Conservation (phyloP, 1,140 invertebrate genomes). For the Harpegnathos saltator region DNA sequence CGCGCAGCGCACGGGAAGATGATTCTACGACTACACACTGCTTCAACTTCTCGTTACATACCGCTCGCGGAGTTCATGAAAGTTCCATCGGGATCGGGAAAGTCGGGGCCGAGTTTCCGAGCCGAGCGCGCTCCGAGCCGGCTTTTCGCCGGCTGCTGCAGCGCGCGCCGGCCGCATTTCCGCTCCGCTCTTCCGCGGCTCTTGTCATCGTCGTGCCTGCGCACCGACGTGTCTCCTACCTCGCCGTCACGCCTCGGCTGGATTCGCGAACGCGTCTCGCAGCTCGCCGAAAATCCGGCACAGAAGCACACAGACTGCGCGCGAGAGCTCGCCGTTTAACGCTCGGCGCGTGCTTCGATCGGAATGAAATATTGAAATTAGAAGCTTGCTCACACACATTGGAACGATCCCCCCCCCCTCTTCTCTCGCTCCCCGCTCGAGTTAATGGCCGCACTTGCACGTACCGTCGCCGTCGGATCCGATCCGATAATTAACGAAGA, state of each 20-base stretch:
- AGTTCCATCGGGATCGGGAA: constrained; percentile 72
- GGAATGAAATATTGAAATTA: background rate
- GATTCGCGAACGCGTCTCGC: constrained; percentile 54
- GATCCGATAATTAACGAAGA: background rate
- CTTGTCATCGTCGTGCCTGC: constrained; percentile 66
- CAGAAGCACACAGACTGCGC: constrained; percentile 24
- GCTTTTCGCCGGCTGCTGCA: constrained; percentile 34
- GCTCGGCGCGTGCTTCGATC: background rate
- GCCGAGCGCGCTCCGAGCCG: no score
- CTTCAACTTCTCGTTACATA: constrained; percentile 69
- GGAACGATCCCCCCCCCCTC: no score
- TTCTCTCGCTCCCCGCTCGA: no score
- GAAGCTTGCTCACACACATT: no score
- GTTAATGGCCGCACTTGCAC: no score
- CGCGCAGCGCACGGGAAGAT: no score
- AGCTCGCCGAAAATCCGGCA: constrained; percentile 51
- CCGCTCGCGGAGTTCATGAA: constrained; percentile 69
- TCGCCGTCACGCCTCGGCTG: constrained; percentile 32
- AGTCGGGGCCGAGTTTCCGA: constrained; percentile 55
- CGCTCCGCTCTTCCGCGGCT: constrained; percentile 50
- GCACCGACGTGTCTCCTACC: constrained; percentile 46
- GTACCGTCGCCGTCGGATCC: background rate
- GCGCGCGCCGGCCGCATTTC: constrained; percentile 53
- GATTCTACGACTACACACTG: constrained; percentile 65
- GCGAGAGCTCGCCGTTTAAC: background rate